These are phyloP conservation scores for Hyphantria cunea DNA, from an alignment of 1,140 invertebrate genomes.

Conservation along the genomic window DNA sequence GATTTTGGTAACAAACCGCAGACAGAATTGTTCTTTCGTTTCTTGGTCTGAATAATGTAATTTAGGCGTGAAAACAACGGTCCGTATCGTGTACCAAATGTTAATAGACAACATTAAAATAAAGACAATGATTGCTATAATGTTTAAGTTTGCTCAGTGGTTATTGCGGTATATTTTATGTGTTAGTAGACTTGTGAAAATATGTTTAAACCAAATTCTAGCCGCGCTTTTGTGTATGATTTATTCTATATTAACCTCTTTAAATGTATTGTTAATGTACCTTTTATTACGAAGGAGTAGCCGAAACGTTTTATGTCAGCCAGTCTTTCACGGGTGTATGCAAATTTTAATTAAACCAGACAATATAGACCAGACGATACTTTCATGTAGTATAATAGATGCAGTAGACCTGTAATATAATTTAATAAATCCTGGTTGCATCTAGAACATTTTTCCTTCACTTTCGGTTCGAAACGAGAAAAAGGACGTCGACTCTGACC, in stretches of 20 bases:
- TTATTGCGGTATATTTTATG: slow-evolving; percentile 10
- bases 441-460: slow-evolving; percentile 36
- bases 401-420: slow-evolving; percentile 35
- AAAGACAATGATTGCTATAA: slow-evolving; percentile 16
- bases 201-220: not conserved
- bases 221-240: too few relatives aligned
- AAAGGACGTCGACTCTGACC: slow-evolving; percentile 36
- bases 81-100: slow-evolving; percentile 26
- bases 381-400: not conserved
- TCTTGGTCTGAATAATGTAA: slow-evolving; percentile 12
- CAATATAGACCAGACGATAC: not conserved
- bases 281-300: too few relatives aligned
- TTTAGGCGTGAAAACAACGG: slow-evolving; percentile 28
- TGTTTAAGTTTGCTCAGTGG: slow-evolving; percentile 8
- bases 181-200: not conserved
- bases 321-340: too few relatives aligned
- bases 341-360: too few relatives aligned
- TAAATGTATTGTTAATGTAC: too few relatives aligned
- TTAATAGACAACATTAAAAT: slow-evolving; percentile 17
- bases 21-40: slow-evolving; percentile 18
- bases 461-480: slow-evolving; percentile 39
- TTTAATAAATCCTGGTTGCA: slow-evolving; percentile 24
- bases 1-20: slow-evolving; percentile 23
- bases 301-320: too few relatives aligned
- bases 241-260: too few relatives aligned